A percentile compares a stretch with the other conserved stretches of the same genome.
Evolutionary conservation across 2,797 vertebrate genomes (phyloP).

Genomic region (Antennarius maculatus): DNA sequence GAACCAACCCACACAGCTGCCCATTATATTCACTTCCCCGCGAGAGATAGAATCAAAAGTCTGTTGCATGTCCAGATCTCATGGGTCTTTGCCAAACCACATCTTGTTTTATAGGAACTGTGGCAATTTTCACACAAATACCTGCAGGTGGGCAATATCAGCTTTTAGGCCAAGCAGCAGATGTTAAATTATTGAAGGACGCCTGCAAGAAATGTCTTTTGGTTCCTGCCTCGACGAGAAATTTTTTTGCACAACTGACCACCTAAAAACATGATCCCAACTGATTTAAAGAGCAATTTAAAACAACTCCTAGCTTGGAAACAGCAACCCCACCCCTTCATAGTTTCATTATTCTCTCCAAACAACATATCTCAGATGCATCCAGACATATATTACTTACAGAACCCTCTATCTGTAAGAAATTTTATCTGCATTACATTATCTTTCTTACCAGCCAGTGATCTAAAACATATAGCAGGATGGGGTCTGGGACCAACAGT

Average conservation of each 20-base stretch:
- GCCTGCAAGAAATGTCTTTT: not conserved
- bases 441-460: no score
- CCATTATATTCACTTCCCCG: slow-evolving; percentile 2
- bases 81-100: slow-evolving; percentile 27
- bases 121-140: slow-evolving; percentile 21
- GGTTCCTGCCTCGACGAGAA: not conserved
- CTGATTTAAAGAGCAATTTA: not conserved
- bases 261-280: not conserved
- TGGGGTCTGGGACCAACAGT: not conserved
- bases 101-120: slow-evolving; percentile 6
- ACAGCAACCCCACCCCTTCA: not conserved
- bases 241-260: not conserved
- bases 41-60: slow-evolving; percentile 35
- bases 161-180: slow-evolving; percentile 11
- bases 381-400: not conserved
- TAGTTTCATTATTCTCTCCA: not conserved
- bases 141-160: slow-evolving; percentile 2
- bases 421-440: no score
- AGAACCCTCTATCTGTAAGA: no score
- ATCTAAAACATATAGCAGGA: not conserved
- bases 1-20: not conserved
- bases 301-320: not conserved
- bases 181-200: slow-evolving; percentile 17
- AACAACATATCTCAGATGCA: not conserved
- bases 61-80: slow-evolving; percentile 36